Conservation (phyloP, 2,797 vertebrate genomes). For the Cynodonichthys magdalenae region DNA sequence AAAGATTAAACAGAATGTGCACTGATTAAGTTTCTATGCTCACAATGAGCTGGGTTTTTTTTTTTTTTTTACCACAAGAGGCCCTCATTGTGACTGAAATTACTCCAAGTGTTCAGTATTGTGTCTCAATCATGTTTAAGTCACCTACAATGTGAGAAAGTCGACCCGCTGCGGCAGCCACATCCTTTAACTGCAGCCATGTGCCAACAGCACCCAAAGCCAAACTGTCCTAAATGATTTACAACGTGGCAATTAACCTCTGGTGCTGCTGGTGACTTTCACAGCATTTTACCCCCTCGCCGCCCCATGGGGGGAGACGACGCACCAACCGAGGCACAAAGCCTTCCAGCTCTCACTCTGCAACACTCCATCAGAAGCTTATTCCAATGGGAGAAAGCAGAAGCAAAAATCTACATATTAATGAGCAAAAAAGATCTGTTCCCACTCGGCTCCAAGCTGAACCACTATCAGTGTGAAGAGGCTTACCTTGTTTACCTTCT, state of each 20-base stretch:
- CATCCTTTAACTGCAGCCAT: conserved; percentile 24
- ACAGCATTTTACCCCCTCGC: conserved; percentile 33
- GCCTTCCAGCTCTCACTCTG: conserved; percentile 25
- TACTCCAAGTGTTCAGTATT: background rate
- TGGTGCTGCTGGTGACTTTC: conserved; percentile 50
- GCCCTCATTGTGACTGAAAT: conserved; percentile 8
- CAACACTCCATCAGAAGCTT: conserved; percentile 29
- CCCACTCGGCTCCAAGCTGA: conserved; percentile 15
- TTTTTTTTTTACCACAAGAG: background rate
- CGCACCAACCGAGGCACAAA: conserved; percentile 30
- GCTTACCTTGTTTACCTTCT: conserved; percentile 3
- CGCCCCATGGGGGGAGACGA: conserved; percentile 26
- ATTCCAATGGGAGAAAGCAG: conserved; percentile 41
- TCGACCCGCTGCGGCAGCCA: background rate
- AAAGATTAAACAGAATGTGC: conserved; percentile 4
- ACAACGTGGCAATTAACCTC: conserved; percentile 64
- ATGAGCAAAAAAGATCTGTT: conserved; percentile 46
- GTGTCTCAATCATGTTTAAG: background rate
- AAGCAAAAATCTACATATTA: conserved; percentile 62
- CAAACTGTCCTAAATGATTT: conserved; percentile 58
- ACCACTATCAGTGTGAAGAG: conserved; percentile 21
- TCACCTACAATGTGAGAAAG: conserved; percentile 7
- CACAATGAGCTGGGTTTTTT: background rate
- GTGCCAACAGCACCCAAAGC: conserved; percentile 21
- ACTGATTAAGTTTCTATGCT: conserved; percentile 4